Evolutionary conservation across 2,888 invertebrate genomes (phyloP).

Genomic region (Eugnorisma glareosa): DNA sequence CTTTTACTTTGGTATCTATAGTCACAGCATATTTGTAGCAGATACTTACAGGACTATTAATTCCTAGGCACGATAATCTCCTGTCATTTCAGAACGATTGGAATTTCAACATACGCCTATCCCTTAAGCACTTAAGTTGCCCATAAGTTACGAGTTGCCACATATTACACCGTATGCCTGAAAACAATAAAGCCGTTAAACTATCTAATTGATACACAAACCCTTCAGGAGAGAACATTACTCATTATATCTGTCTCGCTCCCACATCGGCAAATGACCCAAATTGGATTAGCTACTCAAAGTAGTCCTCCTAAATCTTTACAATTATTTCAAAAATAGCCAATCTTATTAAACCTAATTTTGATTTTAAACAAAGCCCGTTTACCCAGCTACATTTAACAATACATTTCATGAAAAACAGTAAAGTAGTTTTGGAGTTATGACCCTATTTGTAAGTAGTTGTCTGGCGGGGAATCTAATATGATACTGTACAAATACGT

Average conservation of each 20-base stretch:
- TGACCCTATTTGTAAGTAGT: conserved; percentile 45
- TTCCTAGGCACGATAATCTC: conserved; percentile 1
- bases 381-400: background rate
- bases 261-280: conserved; percentile 55
- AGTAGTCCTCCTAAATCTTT: conserved; percentile 11
- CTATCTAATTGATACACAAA: conserved; percentile 63
- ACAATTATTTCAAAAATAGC: conserved; percentile 35
- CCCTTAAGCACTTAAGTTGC: conserved; percentile 48
- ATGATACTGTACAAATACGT: conserved; percentile 68
- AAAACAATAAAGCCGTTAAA: conserved; percentile 65
- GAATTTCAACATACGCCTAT: conserved; percentile 34
- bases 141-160: conserved; percentile 44
- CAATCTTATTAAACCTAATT: background rate
- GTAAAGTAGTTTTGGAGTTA: conserved; percentile 53
- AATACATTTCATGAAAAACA: conserved; percentile 25
- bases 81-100: conserved; percentile 1
- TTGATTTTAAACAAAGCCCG: background rate
- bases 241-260: conserved; percentile 57
- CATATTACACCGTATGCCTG: conserved; percentile 47
- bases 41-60: background rate
- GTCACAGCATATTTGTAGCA: background rate
- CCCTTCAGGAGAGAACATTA: conserved; percentile 66
- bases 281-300: conserved; percentile 24
- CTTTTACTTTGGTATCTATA: background rate
- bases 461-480: conserved; percentile 54